These are phyloP conservation scores for Aethina tumida DNA, from an alignment of 1,140 invertebrate genomes.

Conservation along the genomic window DNA sequence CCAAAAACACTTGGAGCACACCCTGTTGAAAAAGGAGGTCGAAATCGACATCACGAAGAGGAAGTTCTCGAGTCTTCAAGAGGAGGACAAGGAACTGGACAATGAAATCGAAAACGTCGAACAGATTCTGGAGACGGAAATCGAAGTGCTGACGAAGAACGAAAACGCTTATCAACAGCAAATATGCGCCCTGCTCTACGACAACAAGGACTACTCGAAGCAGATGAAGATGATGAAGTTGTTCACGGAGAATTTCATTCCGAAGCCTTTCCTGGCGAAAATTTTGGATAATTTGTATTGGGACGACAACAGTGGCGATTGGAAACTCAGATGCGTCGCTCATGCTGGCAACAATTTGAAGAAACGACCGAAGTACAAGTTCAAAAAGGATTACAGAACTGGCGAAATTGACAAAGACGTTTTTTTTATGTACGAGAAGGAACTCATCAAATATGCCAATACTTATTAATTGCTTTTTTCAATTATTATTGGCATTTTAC, in stretches of 20 bases:
- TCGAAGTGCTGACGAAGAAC: slow-evolving; percentile 75
- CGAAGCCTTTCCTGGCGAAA: slow-evolving; percentile 11
- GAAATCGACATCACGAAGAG: slow-evolving; percentile 92
- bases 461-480: no score
- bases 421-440: no score
- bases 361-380: no score
- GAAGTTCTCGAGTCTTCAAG: slow-evolving; percentile 84
- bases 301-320: slow-evolving; percentile 16
- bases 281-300: slow-evolving; percentile 15
- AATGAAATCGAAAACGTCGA: slow-evolving; percentile 85
- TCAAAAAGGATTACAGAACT: no score
- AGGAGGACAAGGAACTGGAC: slow-evolving; percentile 83
- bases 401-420: no score
- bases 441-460: no score
- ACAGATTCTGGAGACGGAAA: slow-evolving; percentile 63
- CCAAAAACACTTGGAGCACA: slow-evolving; percentile 70
- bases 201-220: slow-evolving; percentile 72
- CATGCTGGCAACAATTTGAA: slow-evolving; percentile 19
- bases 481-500: no score
- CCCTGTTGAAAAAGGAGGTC: slow-evolving; percentile 76
- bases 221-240: slow-evolving; percentile 83
- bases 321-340: slow-evolving; percentile 14
- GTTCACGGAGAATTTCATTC: slow-evolving; percentile 51
- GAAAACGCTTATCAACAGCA: slow-evolving; percentile 89
- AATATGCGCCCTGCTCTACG: slow-evolving; percentile 89